Base-by-base conservation (phyloP, 2,797 vertebrate genomes). In the Enteromius thamalakanensis region DNA sequence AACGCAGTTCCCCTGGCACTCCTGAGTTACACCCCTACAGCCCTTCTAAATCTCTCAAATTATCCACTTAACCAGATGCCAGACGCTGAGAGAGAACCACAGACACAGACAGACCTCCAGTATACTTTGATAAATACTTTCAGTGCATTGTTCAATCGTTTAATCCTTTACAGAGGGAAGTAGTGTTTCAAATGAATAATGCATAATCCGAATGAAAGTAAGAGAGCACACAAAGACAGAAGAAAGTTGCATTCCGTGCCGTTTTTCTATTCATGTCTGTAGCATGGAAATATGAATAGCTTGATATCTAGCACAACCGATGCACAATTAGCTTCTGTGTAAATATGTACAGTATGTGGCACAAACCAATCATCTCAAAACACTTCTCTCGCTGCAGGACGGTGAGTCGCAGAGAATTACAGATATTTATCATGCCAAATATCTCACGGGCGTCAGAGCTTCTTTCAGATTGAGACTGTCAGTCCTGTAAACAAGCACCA, bases 141-240 rank as follows among this genome's bases (percentile, higher is more conserved):
- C 90, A 94, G 89, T 93, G 91, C 91, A 91, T 92, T 87, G 91
- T 94, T 95, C 95, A 94, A 96, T 97, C 94, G 95, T 94, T 94
- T 93, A 95, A 94, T 92, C 94, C 94, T 91, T 92, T 90, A 64
- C 14, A 64, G 91, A 91, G 82, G 92, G 92, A 93, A 91, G 90
- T 89, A 91, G 91, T 92, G 91, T 92, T 92, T 87, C 53, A 75
- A 69, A 80, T n/a, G 29, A 49, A 55, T 94, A 92, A 40, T 40
- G 40, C 0, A 90, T 87, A 94, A 92, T 88, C 87, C 17, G 75
- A 74, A 77, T 23, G 45, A 58, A 47, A 77, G 29, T 29, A 65
- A 53, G 19, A 53, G 47, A 74, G 6, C 12, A 53, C 26, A 75
- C 49, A 55, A n/a, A 40, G 12, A 40, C 12, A 55, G 21, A 58